Conservation (phyloP, 2,113 vertebrate species). For the Aplodontia rufa region DNA sequence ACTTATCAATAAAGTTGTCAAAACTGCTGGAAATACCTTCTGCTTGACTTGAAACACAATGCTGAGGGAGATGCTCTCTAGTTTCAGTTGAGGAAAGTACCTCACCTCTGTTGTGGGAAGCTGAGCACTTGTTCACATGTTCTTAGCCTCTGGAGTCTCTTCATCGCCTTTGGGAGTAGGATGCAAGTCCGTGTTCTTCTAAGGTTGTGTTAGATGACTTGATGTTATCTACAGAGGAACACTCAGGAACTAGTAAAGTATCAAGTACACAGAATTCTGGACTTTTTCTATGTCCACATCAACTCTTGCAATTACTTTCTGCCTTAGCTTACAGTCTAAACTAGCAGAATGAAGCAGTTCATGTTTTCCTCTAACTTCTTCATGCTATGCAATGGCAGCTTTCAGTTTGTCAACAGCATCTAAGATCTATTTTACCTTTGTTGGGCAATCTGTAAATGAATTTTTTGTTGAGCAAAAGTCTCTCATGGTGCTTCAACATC, state of each 20-base stretch:
- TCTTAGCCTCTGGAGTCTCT: background rate
- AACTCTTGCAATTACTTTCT: slow-evolving; percentile 25
- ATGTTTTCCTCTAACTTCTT: slow-evolving; percentile 84
- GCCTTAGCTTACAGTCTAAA: slow-evolving; percentile 86
- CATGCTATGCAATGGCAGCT: slow-evolving; percentile 83
- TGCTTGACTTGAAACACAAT: background rate
- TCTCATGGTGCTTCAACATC: slow-evolving; percentile 90
- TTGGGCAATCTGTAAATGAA: slow-evolving; percentile 93
- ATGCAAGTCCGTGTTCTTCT: background rate
- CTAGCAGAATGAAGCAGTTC: slow-evolving; percentile 84
- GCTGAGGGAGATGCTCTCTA: background rate
- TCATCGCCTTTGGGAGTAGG: background rate
- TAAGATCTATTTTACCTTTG: slow-evolving; percentile 92
- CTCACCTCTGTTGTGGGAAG: background rate
- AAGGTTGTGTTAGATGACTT: background rate
- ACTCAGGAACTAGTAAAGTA: slow-evolving; percentile 40
- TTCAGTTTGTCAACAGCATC: slow-evolving; percentile 88
- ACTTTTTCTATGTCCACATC: background rate
- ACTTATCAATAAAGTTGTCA: slow-evolving; percentile 84
- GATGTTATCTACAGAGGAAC: slow-evolving; percentile 44
- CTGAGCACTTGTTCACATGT: background rate
- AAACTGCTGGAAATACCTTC: slow-evolving; percentile 43
- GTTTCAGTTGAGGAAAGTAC: background rate
- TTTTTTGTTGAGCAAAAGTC: slow-evolving; percentile 91
- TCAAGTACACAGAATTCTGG: slow-evolving; percentile 55